Percentiles rank a stretch among this genome's conserved stretches.
These are phyloP conservation scores for Taphrorychus bicolor DNA, from an alignment of 2,888 invertebrate species.

Conservation along the genomic window DNA sequence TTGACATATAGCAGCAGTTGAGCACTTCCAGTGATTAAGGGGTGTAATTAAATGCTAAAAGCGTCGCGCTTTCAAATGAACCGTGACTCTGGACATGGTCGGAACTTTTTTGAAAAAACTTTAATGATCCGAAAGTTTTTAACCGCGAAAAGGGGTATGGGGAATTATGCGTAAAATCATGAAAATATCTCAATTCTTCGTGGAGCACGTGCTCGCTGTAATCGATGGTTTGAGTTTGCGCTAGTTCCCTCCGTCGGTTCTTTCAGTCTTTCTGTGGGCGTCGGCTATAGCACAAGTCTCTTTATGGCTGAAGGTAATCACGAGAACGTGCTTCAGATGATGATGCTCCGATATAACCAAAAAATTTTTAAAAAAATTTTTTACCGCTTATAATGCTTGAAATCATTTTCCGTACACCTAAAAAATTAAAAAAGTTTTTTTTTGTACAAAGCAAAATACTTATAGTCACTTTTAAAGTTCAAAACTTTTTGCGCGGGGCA, in stretches of 20 bases:
- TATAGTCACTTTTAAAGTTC: too few species aligned
- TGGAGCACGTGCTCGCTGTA: conserved; percentile 38
- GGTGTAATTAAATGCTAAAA: too few species aligned
- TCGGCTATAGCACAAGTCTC: conserved; percentile 49
- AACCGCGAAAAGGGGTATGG: not conserved
- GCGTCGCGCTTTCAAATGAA: not conserved
- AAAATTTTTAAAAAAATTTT: conserved; percentile 10
- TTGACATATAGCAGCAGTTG: too few species aligned
- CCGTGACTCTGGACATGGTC: not conserved
- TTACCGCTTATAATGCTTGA: not conserved
- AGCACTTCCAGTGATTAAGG: too few species aligned
- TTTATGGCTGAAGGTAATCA: conserved; percentile 44
- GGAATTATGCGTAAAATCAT: conserved; percentile 11
- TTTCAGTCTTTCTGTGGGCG: conserved; percentile 50
- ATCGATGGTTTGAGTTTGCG: conserved; percentile 50
- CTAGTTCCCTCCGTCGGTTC: conserved; percentile 43
- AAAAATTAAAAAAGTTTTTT: too few species aligned
- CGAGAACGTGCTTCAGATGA: conserved; percentile 44
- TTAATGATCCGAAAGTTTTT: conserved; percentile 3
- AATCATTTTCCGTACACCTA: not conserved
- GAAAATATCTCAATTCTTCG: conserved; percentile 15
- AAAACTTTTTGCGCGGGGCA: not conserved
- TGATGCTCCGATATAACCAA: conserved; percentile 12
- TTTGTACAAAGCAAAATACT: too few species aligned
- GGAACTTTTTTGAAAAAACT: not conserved